phyloP scores from a whole-genome alignment of 2,797 vertebrate species.

The Anguilla megastoma region DNA sequence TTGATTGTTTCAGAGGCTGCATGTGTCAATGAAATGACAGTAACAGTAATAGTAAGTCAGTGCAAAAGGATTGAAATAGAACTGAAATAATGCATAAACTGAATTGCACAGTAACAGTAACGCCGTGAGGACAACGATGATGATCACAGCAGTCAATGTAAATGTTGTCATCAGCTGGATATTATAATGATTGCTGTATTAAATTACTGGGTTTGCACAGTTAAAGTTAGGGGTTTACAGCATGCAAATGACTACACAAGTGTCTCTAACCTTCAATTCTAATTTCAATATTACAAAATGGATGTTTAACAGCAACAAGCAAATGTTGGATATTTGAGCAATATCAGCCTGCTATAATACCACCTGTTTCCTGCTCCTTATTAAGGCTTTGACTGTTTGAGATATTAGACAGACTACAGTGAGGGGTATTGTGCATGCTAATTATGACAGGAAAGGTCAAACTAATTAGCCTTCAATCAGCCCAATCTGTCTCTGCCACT shows the following conservation, averaged over 20 bases:
- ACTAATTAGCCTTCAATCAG: slow-evolving; percentile 76
- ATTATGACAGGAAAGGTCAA: slow-evolving; percentile 78
- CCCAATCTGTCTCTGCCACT: slow-evolving; percentile 47
- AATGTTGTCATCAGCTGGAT: background rate
- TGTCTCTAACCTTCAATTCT: background rate
- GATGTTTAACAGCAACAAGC: background rate
- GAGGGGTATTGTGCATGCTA: slow-evolving; percentile 62
- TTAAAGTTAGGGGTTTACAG: background rate
- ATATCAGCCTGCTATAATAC: slow-evolving; percentile 43
- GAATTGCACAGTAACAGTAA: background rate
- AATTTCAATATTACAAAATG: background rate
- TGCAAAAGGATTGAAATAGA: background rate
- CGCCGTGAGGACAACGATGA: background rate
- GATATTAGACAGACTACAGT: slow-evolving; percentile 53
- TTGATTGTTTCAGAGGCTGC: background rate
- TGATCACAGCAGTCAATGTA: background rate
- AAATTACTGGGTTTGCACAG: background rate
- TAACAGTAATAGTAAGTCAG: background rate
- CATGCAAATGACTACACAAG: background rate
- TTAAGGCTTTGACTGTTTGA: slow-evolving; percentile 46
- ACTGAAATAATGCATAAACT: background rate
- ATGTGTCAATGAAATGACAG: background rate
- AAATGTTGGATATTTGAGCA: background rate
- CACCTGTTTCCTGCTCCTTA: slow-evolving; percentile 65
- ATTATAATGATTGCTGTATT: background rate